phyloP scores from a whole-genome alignment of 1,140 invertebrate species.

The Macrotrachela quadricornifera region DNA sequence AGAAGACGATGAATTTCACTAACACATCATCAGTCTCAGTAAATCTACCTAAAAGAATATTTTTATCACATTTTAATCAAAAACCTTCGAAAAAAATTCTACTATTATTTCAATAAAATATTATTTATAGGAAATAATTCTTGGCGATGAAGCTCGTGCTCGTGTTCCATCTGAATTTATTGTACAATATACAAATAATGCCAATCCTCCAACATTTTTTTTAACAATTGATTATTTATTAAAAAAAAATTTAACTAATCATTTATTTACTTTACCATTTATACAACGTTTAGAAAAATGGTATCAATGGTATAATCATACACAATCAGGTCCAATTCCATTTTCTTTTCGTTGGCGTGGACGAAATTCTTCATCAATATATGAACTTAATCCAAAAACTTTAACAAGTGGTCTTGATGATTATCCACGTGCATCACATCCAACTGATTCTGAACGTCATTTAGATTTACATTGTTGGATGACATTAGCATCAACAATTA shows the following conservation, averaged over 20 bases:
- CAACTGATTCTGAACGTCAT: slow-evolving; percentile 65
- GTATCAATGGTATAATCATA: slow-evolving; percentile 86
- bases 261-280: slow-evolving; percentile 3
- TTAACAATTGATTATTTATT: slow-evolving; percentile 39
- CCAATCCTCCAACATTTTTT: slow-evolving; percentile 88
- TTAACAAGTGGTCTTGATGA: slow-evolving; percentile 89
- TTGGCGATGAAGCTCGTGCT: slow-evolving; percentile 61
- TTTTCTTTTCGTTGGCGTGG: slow-evolving; percentile 46
- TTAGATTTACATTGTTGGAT: slow-evolving; percentile 94
- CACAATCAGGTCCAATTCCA: slow-evolving; percentile 52
- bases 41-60: too few species aligned
- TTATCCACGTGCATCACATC: slow-evolving; percentile 86
- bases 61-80: too few species aligned
- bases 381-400: slow-evolving; percentile 86
- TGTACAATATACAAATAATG: slow-evolving; percentile 74
- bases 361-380: slow-evolving; percentile 47
- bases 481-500: slow-evolving; percentile 49
- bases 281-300: slow-evolving; percentile 32
- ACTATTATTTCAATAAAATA: too few species aligned
- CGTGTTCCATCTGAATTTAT: slow-evolving; percentile 85
- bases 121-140: slow-evolving; percentile 32
- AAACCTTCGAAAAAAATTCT: too few species aligned
- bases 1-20: too few species aligned
- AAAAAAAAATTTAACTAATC: slow-evolving; percentile 7
- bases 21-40: too few species aligned